These are phyloP conservation scores for Branchinecta lindahli DNA, from an alignment of 1,140 invertebrate species.

Conservation along the genomic window DNA sequence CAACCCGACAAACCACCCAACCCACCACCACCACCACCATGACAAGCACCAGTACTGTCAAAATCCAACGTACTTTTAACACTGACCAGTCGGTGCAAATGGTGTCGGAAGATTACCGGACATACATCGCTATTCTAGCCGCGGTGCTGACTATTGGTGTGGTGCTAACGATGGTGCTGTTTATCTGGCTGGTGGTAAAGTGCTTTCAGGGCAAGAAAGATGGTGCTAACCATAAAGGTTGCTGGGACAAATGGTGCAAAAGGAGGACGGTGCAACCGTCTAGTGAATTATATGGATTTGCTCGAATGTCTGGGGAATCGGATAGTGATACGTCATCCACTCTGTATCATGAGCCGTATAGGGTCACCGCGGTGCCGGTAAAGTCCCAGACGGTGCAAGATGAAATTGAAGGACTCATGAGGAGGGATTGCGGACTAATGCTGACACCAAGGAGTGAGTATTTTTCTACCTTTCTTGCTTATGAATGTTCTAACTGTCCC, in stretches of 20 bases:
- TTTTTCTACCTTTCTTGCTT: neutral
- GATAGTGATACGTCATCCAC: constrained; percentile 2
- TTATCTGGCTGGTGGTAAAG: neutral
- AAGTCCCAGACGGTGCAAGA: neutral
- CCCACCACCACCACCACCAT: too few species aligned
- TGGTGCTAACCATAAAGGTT: neutral
- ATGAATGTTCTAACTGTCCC: too few species aligned
- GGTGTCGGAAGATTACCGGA: neutral
- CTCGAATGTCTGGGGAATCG: neutral
- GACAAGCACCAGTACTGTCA: too few species aligned
- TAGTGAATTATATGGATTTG: constrained; percentile 1
- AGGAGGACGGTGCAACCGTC: neutral
- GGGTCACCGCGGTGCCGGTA: neutral
- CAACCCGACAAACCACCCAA: too few species aligned
- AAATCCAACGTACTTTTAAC: too few species aligned
- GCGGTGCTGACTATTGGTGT: neutral
- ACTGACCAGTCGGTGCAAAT: neutral
- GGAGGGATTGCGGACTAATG: neutral
- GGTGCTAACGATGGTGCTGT: neutral
- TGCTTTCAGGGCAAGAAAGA: neutral
- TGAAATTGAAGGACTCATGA: neutral
- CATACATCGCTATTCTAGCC: neutral
- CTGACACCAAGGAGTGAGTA: constrained; percentile 1
- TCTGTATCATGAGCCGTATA: neutral
- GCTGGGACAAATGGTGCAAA: constrained; percentile 1